A percentile compares a stretch with the other conserved stretches of the same genome.
phyloP scores from a whole-genome alignment of 2,888 invertebrate genomes.

The Rugalucina vietnamica region DNA sequence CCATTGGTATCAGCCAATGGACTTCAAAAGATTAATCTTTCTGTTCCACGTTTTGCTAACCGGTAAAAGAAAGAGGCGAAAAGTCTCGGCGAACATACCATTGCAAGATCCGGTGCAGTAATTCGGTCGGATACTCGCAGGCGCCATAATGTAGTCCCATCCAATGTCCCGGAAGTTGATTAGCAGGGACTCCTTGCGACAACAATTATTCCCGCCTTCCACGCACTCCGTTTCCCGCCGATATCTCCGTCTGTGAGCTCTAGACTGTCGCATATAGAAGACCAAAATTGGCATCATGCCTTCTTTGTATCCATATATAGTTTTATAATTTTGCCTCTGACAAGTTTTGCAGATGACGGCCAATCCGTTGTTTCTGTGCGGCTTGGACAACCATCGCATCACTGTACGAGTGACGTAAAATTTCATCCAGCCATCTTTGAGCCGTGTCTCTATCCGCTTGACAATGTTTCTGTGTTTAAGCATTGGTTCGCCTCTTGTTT shows the following conservation, averaged over 20 bases:
- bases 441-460: constrained; percentile 67
- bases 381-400: constrained; percentile 69
- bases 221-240: constrained; percentile 60
- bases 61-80: too few species aligned
- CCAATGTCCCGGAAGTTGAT: constrained; percentile 71
- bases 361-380: constrained; percentile 67
- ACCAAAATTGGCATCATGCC: constrained; percentile 68
- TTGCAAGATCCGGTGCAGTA: constrained; percentile 73
- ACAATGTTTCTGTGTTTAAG: constrained; percentile 65
- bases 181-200: constrained; percentile 63
- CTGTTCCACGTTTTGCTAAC: too few species aligned
- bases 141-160: constrained; percentile 67
- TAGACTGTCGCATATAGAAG: constrained; percentile 56
- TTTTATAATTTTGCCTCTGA: constrained; percentile 64
- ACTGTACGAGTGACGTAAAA: constrained; percentile 71
- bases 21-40: too few species aligned
- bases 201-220: constrained; percentile 63
- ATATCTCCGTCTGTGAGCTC: constrained; percentile 21
- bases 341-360: constrained; percentile 74
- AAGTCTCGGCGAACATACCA: constrained; percentile 59
- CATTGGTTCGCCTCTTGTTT: constrained; percentile 38
- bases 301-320: constrained; percentile 71
- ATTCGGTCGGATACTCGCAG: constrained; percentile 64
- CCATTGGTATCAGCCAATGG: too few species aligned
- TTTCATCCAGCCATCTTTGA: constrained; percentile 75